Base-by-base conservation (phyloP, 1,140 invertebrate genomes). In the Cardiocondyla obscurior region DNA sequence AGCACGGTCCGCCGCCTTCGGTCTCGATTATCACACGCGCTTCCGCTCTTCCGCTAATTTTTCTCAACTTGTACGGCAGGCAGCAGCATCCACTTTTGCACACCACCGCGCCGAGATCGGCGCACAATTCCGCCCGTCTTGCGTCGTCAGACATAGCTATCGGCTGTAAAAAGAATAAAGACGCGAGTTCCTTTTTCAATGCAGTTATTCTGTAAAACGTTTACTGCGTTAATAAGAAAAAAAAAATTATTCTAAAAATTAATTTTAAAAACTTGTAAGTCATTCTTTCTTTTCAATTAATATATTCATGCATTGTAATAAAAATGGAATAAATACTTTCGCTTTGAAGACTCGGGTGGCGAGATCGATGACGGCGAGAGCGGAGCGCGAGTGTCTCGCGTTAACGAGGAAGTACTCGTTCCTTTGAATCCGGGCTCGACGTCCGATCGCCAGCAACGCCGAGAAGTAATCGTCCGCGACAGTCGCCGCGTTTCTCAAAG, bases 401-500 rank as follows among this genome's bases (percentile, higher is more conserved):
- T 84, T 84, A 36, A 84, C 46, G 30, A 84, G 33, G 14, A 84
- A 25, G 44, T 33, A 82, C n/a, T 84, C 83, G 58, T 60, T 30
- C 16, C 42, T 51, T 7, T 22, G 51, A 7, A 84, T 16, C 7
- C 53, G 19, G 46, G 65, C 57, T n/a, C 83, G 83, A 58, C 83
- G 83, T 1, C 83, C 77, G 12, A 82, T 46, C 22, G 57, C 22
- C 30, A 84, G 28, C 0, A 84, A 10, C 12, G 83, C 42, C 65
- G 77, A 64, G n/a, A 84, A 84, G 73, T 84, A 84, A 73, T 84
- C 55, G 25, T 84, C 83, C 58, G 30, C 46, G n/a, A 82, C 16
- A 12, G 36, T 22, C 42, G 77, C 77, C 0, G 76, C 65, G 10
- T 81, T 39, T 39, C 30, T 39, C 49, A 82, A 12, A 2, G 58